These are phyloP conservation scores for Accipiter virgatus DNA, from an alignment of 2,113 vertebrate species.

Conservation along the genomic window DNA sequence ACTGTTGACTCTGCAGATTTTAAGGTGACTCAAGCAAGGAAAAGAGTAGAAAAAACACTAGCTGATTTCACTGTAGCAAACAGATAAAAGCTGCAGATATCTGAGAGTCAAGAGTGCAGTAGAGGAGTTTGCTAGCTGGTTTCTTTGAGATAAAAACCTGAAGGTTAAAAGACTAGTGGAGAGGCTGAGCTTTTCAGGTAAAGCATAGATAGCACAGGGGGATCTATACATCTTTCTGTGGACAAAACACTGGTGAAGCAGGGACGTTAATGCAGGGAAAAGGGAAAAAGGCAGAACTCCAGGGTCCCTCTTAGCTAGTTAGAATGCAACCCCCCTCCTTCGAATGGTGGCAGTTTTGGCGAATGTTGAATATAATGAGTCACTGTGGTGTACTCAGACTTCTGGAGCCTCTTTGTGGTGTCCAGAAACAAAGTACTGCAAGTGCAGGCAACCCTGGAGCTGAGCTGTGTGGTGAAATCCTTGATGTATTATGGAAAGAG, in stretches of 20 bases:
- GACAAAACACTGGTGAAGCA: neutral
- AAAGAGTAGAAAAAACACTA: neutral
- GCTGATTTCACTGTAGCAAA: neutral
- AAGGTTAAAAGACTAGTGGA: neutral
- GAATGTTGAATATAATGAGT: neutral
- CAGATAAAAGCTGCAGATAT: neutral
- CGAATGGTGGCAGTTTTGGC: fast-evolving
- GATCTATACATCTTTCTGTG: neutral
- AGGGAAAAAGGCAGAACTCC: neutral
- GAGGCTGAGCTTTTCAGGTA: neutral
- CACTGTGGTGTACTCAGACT: neutral
- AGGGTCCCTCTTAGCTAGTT: neutral
- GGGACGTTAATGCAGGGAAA: neutral
- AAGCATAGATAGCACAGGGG: neutral
- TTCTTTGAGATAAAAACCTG: slow-evolving; percentile 23
- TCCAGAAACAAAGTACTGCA: neutral
- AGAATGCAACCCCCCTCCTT: neutral
- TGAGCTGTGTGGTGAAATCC: neutral
- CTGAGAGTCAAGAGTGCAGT: neutral
- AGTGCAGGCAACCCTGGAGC: neutral
- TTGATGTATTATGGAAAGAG: neutral
- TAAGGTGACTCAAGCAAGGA: neutral
- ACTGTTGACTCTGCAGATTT: neutral
- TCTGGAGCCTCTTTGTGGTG: neutral
- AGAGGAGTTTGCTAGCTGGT: neutral